phyloP scores from a whole-genome alignment of 2,113 vertebrate genomes.

The Dissostichus mawsoni region DNA sequence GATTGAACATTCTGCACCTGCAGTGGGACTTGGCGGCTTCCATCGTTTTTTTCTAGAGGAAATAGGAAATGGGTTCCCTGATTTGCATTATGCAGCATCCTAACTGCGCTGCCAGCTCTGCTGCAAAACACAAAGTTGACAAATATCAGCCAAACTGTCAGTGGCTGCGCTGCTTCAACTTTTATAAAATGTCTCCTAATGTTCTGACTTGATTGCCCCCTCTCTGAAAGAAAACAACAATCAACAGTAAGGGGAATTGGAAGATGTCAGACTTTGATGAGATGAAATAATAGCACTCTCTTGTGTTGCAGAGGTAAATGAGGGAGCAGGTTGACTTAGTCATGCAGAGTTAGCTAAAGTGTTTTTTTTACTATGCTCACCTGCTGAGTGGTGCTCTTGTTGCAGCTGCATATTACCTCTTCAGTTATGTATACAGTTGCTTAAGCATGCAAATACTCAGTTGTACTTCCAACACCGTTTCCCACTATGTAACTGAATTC shows the following conservation, averaged over 20 bases:
- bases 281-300: constrained; percentile 25
- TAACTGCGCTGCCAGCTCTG: constrained; percentile 40
- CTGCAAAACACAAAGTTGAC: constrained; percentile 45
- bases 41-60: constrained; percentile 19
- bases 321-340: constrained; percentile 48
- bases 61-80: constrained; percentile 42
- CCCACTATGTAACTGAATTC: not conserved
- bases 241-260: not conserved
- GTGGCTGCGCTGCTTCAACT: not conserved
- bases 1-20: constrained; percentile 53
- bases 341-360: constrained; percentile 52
- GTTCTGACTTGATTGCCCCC: not conserved
- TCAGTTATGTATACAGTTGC: constrained; percentile 23
- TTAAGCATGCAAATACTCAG: not conserved
- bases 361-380: constrained; percentile 51
- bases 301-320: constrained; percentile 41
- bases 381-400: constrained; percentile 54
- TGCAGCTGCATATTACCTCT: constrained; percentile 32
- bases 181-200: constrained; percentile 8
- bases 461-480: constrained; percentile 2
- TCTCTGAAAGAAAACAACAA: not conserved
- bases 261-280: constrained; percentile 18
- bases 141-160: constrained; percentile 26
- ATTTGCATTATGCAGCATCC: constrained; percentile 62
- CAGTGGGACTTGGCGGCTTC: constrained; percentile 51